These are phyloP conservation scores for Eulithis prunata DNA, from an alignment of 2,888 invertebrate genomes.

Conservation along the genomic window DNA sequence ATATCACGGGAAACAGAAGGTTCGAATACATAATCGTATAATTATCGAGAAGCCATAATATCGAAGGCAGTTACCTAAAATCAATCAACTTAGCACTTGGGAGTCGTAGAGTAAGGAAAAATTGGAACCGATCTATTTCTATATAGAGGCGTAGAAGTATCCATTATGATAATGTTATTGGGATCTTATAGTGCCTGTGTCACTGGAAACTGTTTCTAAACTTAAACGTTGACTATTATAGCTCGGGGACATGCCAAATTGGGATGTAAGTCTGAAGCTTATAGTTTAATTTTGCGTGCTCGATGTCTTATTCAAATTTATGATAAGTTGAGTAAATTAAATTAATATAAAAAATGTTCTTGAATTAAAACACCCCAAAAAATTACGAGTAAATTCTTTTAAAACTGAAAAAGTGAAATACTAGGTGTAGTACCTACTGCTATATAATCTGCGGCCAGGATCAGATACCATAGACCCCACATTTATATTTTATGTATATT, in stretches of 20 bases:
- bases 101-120: slow-evolving; percentile 39
- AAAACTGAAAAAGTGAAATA: neutral
- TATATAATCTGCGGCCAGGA: slow-evolving; percentile 44
- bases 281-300: neutral
- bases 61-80: slow-evolving; percentile 35
- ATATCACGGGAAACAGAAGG: slow-evolving; percentile 30
- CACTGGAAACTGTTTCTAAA: slow-evolving; percentile 5
- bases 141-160: slow-evolving; percentile 56
- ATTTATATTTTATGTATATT: slow-evolving; percentile 39
- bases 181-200: slow-evolving; percentile 39
- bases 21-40: slow-evolving; percentile 24
- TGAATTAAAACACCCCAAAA: too few relatives aligned
- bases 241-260: neutral
- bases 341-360: too few relatives aligned
- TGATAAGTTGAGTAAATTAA: too few relatives aligned
- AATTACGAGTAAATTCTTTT: too few relatives aligned
- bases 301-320: too few relatives aligned
- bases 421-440: neutral
- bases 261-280: neutral
- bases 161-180: slow-evolving; percentile 64
- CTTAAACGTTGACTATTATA: neutral
- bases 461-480: slow-evolving; percentile 44
- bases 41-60: slow-evolving; percentile 39
- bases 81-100: slow-evolving; percentile 36
- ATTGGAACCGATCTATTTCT: slow-evolving; percentile 62